Evolutionary conservation across 2,113 vertebrate species (phyloP), one percentile per base, ranked within the genome.

Genomic region (Lonchura striata): DNA sequence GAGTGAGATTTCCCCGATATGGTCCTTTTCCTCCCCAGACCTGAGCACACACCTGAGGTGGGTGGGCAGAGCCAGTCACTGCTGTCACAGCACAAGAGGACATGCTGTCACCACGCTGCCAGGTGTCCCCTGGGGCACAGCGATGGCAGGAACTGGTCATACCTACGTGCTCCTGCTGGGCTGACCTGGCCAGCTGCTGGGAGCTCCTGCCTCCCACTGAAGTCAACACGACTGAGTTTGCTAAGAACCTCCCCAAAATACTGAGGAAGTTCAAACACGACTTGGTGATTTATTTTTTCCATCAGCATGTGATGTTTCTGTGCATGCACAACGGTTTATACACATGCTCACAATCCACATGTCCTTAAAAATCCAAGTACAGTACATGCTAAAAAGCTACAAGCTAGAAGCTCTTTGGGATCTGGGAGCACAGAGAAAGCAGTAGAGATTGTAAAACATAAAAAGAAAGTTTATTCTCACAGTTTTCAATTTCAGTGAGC

Each of bases 61-160:
- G 56, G 33, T 11, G 56, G n/a, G 71, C 50, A 75, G 42, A 75
- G 92, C 6, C 23, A 47, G 80, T 7, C 88, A 44, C 68, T 71
- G 19, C 92, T 35, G 35, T 18, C 52, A 68, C 91, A 42, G 25
- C 42, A 15, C 88, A 94, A 3, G 7, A 33, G 64, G 82, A 42
- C 41, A 11, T 86, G 86, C 93, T 86, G 94, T 37, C 92, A 39
- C 39, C 39, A n/a, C n/a, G n/a, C n/a, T n/a, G n/a, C 76, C 94
- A 96, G 92, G 21, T 66, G 88, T 23, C 69, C 76, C 84, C 23
- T 68, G 46, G 79, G 24, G 88, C 94, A 25, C 57, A 17, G 57
- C 15, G 5, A 24, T 4, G 35, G 82, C 95, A 94, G 92, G 64
- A 86, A 52, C 77, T 91, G 95, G 9, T 68, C 94, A 93, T 33